Evolutionary conservation across 2,888 invertebrate species (phyloP), one percentile per base, ranked within the genome.

Genomic region (Thereva nobilitata): DNA sequence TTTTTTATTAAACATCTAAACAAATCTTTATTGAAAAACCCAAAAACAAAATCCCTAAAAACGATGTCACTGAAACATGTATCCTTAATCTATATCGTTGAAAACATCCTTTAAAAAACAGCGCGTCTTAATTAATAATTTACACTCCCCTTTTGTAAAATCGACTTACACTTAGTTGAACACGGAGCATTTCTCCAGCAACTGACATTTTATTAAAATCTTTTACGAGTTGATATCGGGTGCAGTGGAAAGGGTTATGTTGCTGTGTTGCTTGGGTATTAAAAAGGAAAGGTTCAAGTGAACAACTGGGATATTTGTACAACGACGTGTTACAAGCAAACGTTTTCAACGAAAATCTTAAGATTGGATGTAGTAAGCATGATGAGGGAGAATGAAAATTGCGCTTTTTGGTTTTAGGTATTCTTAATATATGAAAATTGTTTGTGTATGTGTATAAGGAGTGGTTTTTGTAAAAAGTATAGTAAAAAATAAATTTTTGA

Each of bases 171-270:
- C 23, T 37, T 53, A 53, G 38, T 10, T 53, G 35, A n/a, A 53
- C 53, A 53, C 35, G 53, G 8, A 53, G 10, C 53, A 53, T 23
- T 38, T 53, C 53, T 12, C 9, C 9, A 53, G 6, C 53, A n/a
- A 53, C 38, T 53, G 53, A 53, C 53, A 53, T 53, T 53, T 53
- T 53, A 53, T 53, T 53, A 53, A 52, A 53, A 53, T 38, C 53
- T 37, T 53, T 53, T 37, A 12, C 37, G 38, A 23, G 38, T 38
- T 53, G 47, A 38, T 9, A 5, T 37, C 37, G 37, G 9, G 5
- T 53, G 37, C 9, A 35, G 38, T n/a, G 53, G 35, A 23, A 10
- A 50, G 50, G 9, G 35, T 7, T 23, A 34, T 8, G 23, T 38
- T 37, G 10, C 23, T n/a, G 34, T 7, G 23, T 10, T 6, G 10